These are phyloP conservation scores for Buphagus erythrorhynchus DNA, from an alignment of 2,797 vertebrate genomes.

Conservation along the genomic window DNA sequence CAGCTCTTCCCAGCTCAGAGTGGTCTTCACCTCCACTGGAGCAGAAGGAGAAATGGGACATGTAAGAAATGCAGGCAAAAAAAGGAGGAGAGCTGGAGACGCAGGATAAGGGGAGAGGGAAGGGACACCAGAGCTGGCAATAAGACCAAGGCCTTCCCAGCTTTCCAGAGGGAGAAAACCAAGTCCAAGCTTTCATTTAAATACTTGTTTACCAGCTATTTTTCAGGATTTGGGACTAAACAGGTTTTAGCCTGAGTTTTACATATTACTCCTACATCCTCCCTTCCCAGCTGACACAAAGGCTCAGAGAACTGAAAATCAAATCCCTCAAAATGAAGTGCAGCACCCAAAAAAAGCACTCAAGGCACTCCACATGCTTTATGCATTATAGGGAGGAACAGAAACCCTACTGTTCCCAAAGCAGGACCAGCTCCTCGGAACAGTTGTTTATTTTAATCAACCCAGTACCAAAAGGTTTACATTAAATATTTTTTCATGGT, in stretches of 20 bases:
- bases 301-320: not conserved
- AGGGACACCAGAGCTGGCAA: not conserved
- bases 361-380: not conserved
- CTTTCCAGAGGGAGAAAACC: not conserved
- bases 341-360: not conserved
- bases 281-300: conserved; percentile 5
- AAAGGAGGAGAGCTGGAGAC: not conserved
- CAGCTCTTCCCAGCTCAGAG: not conserved
- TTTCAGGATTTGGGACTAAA: not conserved
- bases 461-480: not conserved
- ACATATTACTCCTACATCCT: not conserved
- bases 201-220: not conserved
- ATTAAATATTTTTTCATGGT: not conserved
- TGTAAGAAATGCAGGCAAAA: not conserved
- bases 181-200: not conserved
- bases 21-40: not conserved
- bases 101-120: not conserved
- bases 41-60: not conserved
- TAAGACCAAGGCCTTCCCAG: not conserved
- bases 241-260: not conserved
- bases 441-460: conserved; percentile 5
- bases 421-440: not conserved
- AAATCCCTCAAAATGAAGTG: not conserved
- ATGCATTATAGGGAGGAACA: not conserved
- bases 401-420: conserved; percentile 17